Evolutionary conservation across 2,113 vertebrate genomes (phyloP).

Genomic region (Tiliqua scincoides): DNA sequence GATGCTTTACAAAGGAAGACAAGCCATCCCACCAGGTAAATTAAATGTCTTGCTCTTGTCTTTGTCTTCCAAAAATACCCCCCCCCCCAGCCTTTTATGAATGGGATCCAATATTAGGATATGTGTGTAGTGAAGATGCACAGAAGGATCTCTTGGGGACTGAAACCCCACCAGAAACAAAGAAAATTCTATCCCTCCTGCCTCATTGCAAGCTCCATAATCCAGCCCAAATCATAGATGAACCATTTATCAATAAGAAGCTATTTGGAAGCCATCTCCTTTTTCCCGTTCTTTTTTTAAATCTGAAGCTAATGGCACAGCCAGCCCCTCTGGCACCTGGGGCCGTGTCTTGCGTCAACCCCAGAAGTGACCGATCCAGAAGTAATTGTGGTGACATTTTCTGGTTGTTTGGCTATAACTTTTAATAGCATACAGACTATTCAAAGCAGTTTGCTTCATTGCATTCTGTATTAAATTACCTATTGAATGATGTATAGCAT

Average conservation of each 20-base stretch:
- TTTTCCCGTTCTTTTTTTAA: no score
- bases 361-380: no score
- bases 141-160: constrained; percentile 36
- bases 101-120: constrained; percentile 17
- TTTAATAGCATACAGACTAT: no score
- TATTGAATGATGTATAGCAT: no score
- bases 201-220: neutral
- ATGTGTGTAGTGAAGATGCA: constrained; percentile 13
- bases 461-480: no score
- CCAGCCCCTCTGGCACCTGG: no score
- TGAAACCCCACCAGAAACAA: constrained; percentile 19
- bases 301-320: no score
- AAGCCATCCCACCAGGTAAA: constrained; percentile 58
- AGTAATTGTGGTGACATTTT: no score
- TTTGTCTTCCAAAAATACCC: constrained; percentile 46
- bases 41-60: constrained; percentile 52
- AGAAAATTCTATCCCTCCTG: neutral
- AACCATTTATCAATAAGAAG: neutral
- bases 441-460: no score
- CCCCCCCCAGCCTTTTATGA: constrained; percentile 42
- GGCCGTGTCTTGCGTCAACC: no score
- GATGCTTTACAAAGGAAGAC: constrained; percentile 46
- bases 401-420: no score
- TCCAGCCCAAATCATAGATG: neutral
- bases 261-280: no score